Evolutionary conservation across 2,797 vertebrate species (phyloP), one percentile per base, ranked within the genome.

Genomic region (Bradypodion ventrale): DNA sequence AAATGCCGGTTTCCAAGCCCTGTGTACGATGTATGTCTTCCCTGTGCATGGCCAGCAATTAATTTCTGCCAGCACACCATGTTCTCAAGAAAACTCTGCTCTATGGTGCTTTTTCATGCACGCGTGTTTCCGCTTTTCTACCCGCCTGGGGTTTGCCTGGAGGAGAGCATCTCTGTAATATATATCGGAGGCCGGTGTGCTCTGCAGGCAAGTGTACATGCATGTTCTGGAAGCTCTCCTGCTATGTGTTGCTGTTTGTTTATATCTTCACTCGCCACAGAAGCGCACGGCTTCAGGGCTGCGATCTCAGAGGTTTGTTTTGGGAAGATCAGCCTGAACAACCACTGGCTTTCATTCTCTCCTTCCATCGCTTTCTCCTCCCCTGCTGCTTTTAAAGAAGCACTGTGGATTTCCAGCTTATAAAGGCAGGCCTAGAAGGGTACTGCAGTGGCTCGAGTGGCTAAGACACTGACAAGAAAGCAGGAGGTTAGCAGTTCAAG

Each of bases 261-360:
- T 9, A 42, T 8, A 1, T 9, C 32, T 27, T 25, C 5, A 21
- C 49, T 32, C 15, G 19, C 75, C 75, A 35, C 49, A 27, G 42
- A 68, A n/a, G n/a, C n/a, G n/a, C n/a, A n/a, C n/a, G 19, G 65
- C 75, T 46, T 37, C 4, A 78, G 75, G 83, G 66, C 75, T 21
- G 74, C 75, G 70, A 83, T 83, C 35, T 35, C 63, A 27, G 75
- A 32, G 42, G 75, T 59, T 46, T 70, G 16, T 78, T 62, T 37
- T 46, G 25, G 66, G 1, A n/a, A 72, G 40, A 29, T 23, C 23
- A 2, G 29, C 52, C 42, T 60, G 12, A 13, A 35, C 65, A n/a
- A 69, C 82, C 23, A 29, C 74, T 42, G 82, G 65, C 65, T 5
- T 5, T 29, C 15, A 29, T 7, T 2, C 7, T 32, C 9, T 16